These are phyloP conservation scores for Pseudochirops corinnae DNA, from an alignment of 2,797 vertebrate genomes.

Conservation along the genomic window DNA sequence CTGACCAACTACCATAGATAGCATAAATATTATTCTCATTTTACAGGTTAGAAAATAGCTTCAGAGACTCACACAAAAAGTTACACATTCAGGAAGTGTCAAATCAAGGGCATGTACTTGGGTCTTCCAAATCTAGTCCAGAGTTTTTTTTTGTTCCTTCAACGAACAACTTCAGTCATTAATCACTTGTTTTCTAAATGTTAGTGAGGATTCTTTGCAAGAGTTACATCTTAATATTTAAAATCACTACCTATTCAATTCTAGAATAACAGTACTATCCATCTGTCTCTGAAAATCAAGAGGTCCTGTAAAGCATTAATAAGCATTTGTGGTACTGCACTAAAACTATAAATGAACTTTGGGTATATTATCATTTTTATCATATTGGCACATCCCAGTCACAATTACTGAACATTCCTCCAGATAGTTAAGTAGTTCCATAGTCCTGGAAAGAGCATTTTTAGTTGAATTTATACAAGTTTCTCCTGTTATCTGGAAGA, in stretches of 20 bases:
- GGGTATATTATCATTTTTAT: not conserved
- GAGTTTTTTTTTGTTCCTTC: not conserved
- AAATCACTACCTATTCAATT: not conserved
- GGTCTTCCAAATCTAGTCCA: not conserved
- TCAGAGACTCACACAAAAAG: not conserved
- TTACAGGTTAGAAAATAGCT: not conserved
- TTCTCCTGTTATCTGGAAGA: not conserved
- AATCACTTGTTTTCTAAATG: not conserved
- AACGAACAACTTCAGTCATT: not conserved
- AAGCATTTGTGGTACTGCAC: not conserved
- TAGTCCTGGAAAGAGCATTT: not conserved
- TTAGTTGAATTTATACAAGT: not conserved
- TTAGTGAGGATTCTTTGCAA: not conserved
- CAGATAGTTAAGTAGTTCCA: not conserved
- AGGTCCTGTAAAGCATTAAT: not conserved
- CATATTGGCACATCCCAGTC: not conserved
- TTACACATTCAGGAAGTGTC: not conserved
- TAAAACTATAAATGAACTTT: not conserved
- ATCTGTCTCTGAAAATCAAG: not conserved
- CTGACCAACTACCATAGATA: not conserved
- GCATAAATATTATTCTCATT: not conserved
- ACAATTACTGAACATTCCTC: not conserved
- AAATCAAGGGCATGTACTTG: not conserved
- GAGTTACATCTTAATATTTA: not conserved
- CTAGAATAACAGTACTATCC: not conserved